Base-by-base conservation (phyloP, 2,113 vertebrate genomes). In the Paedocypris sp. region DNA sequence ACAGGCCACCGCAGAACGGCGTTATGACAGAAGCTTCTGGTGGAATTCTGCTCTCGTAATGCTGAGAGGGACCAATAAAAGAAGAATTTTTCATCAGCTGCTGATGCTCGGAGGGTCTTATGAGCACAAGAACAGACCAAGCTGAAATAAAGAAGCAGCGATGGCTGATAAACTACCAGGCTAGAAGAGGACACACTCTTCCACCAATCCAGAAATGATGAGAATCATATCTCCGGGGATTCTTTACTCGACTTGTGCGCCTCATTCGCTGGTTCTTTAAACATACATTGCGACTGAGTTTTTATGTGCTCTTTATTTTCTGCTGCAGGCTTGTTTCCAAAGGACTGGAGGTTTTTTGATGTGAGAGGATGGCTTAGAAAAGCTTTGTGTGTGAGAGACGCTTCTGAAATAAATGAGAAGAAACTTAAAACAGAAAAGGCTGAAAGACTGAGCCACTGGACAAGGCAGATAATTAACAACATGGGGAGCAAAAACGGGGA, bases 1-100 rank as follows among this genome's bases (percentile, higher is more conserved):
- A 83, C 75, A 51, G 72, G 74, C 72, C 81, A 67, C 64, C 51
- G 42, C 74, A 75, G 77, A 76, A 66, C 12, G 13, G 22, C 33
- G 49, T 60, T 57, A 67, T 54, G 66, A 70, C 65, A 65, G 61
- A 31, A 58, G 54, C 57, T 71, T 56, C 60, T 46, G 56, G 41
- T 25, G 39, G 58, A 53, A 57, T 69, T 58, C 66, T 22, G 18
- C 54, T 58, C 54, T 58, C 32, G 64, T 73, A 76, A 72, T 43
- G 57, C 62, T 73, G 67, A 80, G 73, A 33, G 35, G 59, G 41
- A 33, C 61, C 70, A 74, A 59, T 81, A 79, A 79, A 79, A 48
- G 52, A 38, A 41, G 56, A 64, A 80, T 18, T 54, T 71, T 54
- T 46, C 25, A 29, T 62, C 31, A 36, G 16, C 13, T 11, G 12